phyloP scores from a whole-genome alignment of 1,140 invertebrate genomes.

The Sogatella furcifera region DNA sequence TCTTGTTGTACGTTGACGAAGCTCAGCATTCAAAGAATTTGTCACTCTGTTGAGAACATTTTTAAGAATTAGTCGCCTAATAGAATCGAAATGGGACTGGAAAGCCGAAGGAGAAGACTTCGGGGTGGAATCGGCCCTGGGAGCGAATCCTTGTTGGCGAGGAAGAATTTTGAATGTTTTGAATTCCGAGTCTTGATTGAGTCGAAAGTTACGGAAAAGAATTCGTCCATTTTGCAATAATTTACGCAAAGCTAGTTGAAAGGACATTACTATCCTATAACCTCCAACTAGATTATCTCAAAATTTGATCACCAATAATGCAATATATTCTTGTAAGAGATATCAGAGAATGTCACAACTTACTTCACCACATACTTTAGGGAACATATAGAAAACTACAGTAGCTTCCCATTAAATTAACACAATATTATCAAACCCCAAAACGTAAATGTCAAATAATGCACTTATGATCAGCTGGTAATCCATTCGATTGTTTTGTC shows the following conservation, averaged over 20 bases:
- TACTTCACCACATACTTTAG: too few species aligned
- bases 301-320: too few species aligned
- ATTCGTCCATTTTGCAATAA: not conserved
- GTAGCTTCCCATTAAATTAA: too few species aligned
- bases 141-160: not conserved
- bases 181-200: not conserved
- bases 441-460: too few species aligned
- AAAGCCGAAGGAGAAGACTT: not conserved
- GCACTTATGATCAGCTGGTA: too few species aligned
- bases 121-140: not conserved
- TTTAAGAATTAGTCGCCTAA: conserved; percentile 51
- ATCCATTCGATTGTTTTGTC: too few species aligned
- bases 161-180: not conserved
- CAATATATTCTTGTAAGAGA: too few species aligned
- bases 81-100: conserved; percentile 25
- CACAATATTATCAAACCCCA: too few species aligned
- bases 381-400: too few species aligned
- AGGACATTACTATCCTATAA: not conserved
- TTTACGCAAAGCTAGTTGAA: not conserved
- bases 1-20: conserved; percentile 47
- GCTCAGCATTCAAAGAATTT: conserved; percentile 47
- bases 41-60: conserved; percentile 57
- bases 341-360: too few species aligned
- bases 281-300: too few species aligned
- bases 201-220: not conserved